Evolutionary conservation across 2,888 invertebrate genomes (phyloP), one percentile per base, ranked within the genome.

Genomic region (Ophioninae sp.): DNA sequence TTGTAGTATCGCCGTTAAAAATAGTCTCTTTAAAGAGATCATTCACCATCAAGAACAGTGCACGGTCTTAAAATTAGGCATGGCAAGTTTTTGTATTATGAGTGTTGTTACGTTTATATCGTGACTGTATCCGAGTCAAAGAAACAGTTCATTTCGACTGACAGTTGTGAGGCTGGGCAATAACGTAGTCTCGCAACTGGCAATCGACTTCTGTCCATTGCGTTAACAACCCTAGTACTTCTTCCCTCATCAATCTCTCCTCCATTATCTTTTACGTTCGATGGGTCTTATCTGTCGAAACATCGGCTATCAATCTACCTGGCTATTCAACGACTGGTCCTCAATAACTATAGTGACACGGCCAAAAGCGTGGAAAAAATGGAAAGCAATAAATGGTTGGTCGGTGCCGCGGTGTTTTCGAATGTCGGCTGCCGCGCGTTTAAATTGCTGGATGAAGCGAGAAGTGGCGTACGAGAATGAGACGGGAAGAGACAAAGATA

Each of bases 391-490:
- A 82, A 87, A 68, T 71, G 59, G 77, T 20, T 20, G 39, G 37
- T 74, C 64, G 73, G 37, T 83, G 64, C 61, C 63, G 13, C 72
- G 71, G 67, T 67, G 63, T 63, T 63, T 64, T 56, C 74, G 64
- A 74, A 64, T 75, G 71, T 65, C 56, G 83, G 7, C 51, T 77
- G 80, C 44, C 61, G 41, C 20, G 37, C 76, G 84, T 77, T 83
- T 64, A 81, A 81, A 79, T 83, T 81, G 74, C 71, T 75, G 74
- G 58, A 72, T 77, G 77, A 72, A 74, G 73, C 44, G 77, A 80
- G 73, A 73, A 37, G 58, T 20, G 56, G 58, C 68, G 58, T 68
- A 71, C n/a, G 74, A 61, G 73, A 68, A 56, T 73, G 73, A 74
- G 71, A 84, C 77, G 68, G 37, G 41, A 22, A 79, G 63, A 39